These are phyloP conservation scores for Sminthurinus aureus DNA, from an alignment of 2,888 invertebrate species.

Conservation along the genomic window DNA sequence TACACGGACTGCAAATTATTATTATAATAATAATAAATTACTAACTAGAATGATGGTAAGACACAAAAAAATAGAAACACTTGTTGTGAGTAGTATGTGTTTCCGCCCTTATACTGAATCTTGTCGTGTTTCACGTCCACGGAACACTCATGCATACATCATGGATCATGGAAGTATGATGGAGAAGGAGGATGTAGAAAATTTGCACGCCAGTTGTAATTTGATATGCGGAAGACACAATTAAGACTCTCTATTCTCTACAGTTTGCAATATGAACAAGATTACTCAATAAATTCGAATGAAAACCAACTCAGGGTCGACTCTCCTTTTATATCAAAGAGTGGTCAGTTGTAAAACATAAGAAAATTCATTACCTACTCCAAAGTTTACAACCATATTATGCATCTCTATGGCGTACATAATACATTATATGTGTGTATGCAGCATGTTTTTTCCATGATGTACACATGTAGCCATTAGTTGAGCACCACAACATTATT, in stretches of 20 bases:
- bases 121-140: conserved; percentile 8
- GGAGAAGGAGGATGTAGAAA: background rate
- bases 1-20: no score
- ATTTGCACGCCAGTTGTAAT: background rate
- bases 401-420: background rate
- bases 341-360: background rate
- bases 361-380: background rate
- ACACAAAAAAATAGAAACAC: background rate
- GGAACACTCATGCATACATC: background rate
- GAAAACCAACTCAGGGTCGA: conserved; percentile 22
- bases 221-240: conserved; percentile 26
- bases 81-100: background rate
- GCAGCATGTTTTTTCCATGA: background rate
- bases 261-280: background rate
- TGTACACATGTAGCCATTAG: background rate
- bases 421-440: background rate
- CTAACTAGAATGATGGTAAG: background rate
- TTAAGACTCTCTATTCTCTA: background rate
- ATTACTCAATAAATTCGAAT: conserved; percentile 32
- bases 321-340: conserved; percentile 20
- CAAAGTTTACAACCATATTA: background rate
- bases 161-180: background rate
- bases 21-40: background rate
- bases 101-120: background rate
- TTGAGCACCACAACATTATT: no score